Evolutionary conservation across 2,888 invertebrate species (phyloP), one percentile per base, ranked within the genome.

Genomic region (Epinotia brunnichana): DNA sequence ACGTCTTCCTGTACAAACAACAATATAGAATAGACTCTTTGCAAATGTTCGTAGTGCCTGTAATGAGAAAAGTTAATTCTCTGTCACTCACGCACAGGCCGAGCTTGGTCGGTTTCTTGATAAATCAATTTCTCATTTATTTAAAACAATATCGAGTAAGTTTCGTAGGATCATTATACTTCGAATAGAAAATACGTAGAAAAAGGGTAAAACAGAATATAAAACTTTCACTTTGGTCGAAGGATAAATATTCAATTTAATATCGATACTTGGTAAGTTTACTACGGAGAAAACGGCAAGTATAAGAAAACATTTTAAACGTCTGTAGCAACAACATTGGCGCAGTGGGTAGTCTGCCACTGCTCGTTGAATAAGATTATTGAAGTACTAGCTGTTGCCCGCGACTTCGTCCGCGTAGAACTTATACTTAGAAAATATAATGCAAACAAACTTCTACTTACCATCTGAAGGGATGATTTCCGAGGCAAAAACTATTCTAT

Each of bases 1-100:
- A 11, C 19, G 53, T 35, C 35, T 53, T 63, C 17, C 56, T 56
- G 62, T n/a, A 48, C 21, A 56, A 54, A 21, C 10, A 35, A 17
- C 35, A 53, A 19, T 21, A 64, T 21, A 19, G n/a, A 54, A 64
- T 21, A 11, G 10, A 54, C 17, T 64, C 19, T 64, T 64, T 39
- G 19, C 54, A 21, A 39, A 54, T 62, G 29, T n/a, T 51, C 17
- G 48, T 62, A 62, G 11, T 48, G 24, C 48, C 29, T 24, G 59
- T 53, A 64, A 70, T 72, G 35, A 19, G 44, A 56, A 60, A 71
- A 48, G 35, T 72, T 61, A 60, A 70, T 61, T 56, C 54, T 53
- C 60, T 72, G 66, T 61, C 67, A 61, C 60, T 72, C 61, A 62
- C 60, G 56, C 19, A 57, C 67, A 56, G 54, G 72, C 61, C n/a